Base-by-base conservation (phyloP, 2,888 invertebrate species). In the Cecidostiba fungosa region DNA sequence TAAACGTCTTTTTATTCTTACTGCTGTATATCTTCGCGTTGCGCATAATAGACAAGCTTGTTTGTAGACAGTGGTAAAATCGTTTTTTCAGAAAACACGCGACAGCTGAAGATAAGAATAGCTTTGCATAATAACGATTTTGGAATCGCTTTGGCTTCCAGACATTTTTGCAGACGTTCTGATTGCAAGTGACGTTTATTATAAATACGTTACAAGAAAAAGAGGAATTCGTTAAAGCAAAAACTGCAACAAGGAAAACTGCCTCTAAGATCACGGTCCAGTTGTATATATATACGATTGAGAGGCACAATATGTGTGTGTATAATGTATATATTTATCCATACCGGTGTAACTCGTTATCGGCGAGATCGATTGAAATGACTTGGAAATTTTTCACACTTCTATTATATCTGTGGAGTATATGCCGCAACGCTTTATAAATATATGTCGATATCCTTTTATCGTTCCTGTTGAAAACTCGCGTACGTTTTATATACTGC, bases 261-360 rank as follows among this genome's bases (percentile, higher is more conserved):
- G 12, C 8, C 66, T 43, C 19, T 39, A 79, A 79, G 70, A 79
- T 79, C 79, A 79, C 50, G 70, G 79, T 70, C 54, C 32, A 79
- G n/a, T n/a, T n/a, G n/a, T n/a, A n/a, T n/a, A n/a, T n/a, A n/a
- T n/a, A n/a, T n/a, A n/a, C n/a, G n/a, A n/a, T n/a, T n/a, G n/a
- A n/a, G n/a, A n/a, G n/a, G n/a, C n/a, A n/a, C n/a, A n/a, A n/a
- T n/a, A n/a, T n/a, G 29, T 62, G 12, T n/a, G 19, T n/a, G 19
- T 19, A 54, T 19, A 8, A 10, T 5, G 59, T 32, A 66, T 14
- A 23, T 12, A 39, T 62, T 1, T 5, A 19, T 47, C 54, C 6
- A 59, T 47, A 69, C 62, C 77, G 29, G 39, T 39, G 5, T 39
- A 66, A 77, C 77, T 77, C 62, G 47, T 29, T 43, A 39, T 0